Evolutionary conservation across 2,113 vertebrate genomes (phyloP), one percentile per base, ranked within the genome.

Genomic region (Acanthisitta chloris): DNA sequence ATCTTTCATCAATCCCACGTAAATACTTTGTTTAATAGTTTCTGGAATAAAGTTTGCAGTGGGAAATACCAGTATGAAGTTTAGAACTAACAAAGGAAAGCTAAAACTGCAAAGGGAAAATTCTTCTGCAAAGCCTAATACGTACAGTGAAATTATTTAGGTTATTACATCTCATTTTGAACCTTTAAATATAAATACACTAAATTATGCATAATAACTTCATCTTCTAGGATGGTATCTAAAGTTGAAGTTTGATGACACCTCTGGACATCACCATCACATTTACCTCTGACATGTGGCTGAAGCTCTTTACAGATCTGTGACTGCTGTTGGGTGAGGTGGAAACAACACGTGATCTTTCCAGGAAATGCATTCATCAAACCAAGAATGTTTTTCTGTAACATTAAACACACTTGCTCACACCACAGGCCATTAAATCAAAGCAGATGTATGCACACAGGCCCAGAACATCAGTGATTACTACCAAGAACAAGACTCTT

Each of bases 321-420:
- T 52, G 97, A 94, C 42, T 55, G 97, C 97, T 99, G 99, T 29
- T 98, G 98, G 31, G 99, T 99, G 84, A 99, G 96, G 48, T 99
- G 98, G 92, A 99, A 98, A 95, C 96, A 93, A 93, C 99, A 99
- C 3, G 96, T 95, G 81, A 99, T 97, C 97, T 98, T 99, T 91
- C 98, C 98, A 77, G 99, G 99, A 97, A 99, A 99, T 28, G 98
- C 97, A 74, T 91, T 97, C 96, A 98, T 98, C 86, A 98, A 96
- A 82, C 98, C 94, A 24, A 99, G 97, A 93, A 99, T 99, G 84
- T 98, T 98, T 88, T 97, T 98, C 99, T 98, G 98, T 81, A 98
- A 98, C 62, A 90, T 95, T 92, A 97, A 98, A 97, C 91, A 95
- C 81, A 96, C 65, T 88, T 59, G 67, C 94, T 98, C 91, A 97